phyloP scores from a whole-genome alignment of 2,888 invertebrate species.

The Lydus trimaculatus region DNA sequence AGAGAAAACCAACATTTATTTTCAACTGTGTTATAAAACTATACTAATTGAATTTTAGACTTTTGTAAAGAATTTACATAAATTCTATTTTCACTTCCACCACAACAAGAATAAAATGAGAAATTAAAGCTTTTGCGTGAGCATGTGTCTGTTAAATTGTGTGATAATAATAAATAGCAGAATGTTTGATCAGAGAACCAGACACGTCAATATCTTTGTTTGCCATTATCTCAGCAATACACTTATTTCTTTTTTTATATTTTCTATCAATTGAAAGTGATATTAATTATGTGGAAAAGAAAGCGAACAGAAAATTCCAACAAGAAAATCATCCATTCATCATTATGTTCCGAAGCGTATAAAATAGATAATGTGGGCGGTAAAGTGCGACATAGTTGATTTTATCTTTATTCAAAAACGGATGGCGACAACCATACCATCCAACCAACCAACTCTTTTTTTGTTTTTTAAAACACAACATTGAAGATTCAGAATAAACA shows the following conservation, averaged over 20 bases:
- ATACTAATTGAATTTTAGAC: not conserved
- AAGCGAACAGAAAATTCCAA: slow-evolving; percentile 28
- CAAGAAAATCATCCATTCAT: slow-evolving; percentile 37
- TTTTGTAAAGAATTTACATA: not conserved
- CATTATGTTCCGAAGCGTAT: slow-evolving; percentile 37
- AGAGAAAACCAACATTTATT: not conserved
- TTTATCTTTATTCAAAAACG: slow-evolving; percentile 27
- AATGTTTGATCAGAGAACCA: slow-evolving; percentile 1
- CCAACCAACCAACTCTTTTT: not conserved
- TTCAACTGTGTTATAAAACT: slow-evolving; percentile 1
- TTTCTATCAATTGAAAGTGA: slow-evolving; percentile 19
- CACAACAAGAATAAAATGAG: not conserved
- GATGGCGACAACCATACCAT: no score
- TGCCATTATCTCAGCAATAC: no score
- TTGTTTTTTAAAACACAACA: no score
- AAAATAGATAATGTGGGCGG: slow-evolving; percentile 38
- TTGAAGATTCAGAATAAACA: slow-evolving; percentile 11
- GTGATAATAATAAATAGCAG: not conserved
- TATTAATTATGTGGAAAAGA: slow-evolving; percentile 33
- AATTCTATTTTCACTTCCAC: not conserved
- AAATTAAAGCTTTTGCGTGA: not conserved
- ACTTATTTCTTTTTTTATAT: not conserved
- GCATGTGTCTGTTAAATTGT: not conserved
- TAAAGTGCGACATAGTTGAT: slow-evolving; percentile 26
- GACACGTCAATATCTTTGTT: slow-evolving; percentile 25